These are phyloP conservation scores for Drosophila kurseongensis DNA, from an alignment of 1,140 invertebrate species.

Conservation along the genomic window DNA sequence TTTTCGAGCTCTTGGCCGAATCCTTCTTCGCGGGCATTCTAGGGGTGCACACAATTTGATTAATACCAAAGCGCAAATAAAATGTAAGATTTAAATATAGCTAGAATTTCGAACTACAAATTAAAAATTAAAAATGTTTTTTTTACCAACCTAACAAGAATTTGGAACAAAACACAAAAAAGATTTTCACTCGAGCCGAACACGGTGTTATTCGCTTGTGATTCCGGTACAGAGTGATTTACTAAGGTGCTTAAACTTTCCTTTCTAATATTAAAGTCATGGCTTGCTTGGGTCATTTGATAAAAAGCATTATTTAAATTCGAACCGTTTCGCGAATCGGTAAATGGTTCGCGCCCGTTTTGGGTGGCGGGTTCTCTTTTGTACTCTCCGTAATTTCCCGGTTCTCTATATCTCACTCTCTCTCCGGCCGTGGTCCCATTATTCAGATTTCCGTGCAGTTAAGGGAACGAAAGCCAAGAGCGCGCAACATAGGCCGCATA, in stretches of 20 bases:
- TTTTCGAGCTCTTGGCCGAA: constrained; percentile 24
- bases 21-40: constrained; percentile 42
- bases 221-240: constrained; percentile 8
- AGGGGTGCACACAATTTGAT: too few species aligned
- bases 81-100: not conserved
- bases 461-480: constrained; percentile 51
- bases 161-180: constrained; percentile 10
- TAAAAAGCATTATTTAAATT: not conserved
- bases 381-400: constrained; percentile 1
- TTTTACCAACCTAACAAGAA: constrained; percentile 8
- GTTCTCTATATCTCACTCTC: constrained; percentile 15
- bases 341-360: constrained; percentile 7
- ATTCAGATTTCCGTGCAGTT: constrained; percentile 41
- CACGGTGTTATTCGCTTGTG: constrained; percentile 2
- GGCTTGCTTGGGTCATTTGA: constrained; percentile 10
- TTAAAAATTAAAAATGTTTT: too few species aligned
- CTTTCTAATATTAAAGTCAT: not conserved
- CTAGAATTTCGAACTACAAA: not conserved
- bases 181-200: not conserved
- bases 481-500: constrained; percentile 53
- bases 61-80: not conserved
- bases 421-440: constrained; percentile 11
- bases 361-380: constrained; percentile 12
- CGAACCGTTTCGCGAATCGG: constrained; percentile 13
- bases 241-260: too few species aligned